Evolutionary conservation across 2,113 vertebrate genomes (phyloP), one percentile per base, ranked within the genome.

Genomic region (Rhombomys opimus): DNA sequence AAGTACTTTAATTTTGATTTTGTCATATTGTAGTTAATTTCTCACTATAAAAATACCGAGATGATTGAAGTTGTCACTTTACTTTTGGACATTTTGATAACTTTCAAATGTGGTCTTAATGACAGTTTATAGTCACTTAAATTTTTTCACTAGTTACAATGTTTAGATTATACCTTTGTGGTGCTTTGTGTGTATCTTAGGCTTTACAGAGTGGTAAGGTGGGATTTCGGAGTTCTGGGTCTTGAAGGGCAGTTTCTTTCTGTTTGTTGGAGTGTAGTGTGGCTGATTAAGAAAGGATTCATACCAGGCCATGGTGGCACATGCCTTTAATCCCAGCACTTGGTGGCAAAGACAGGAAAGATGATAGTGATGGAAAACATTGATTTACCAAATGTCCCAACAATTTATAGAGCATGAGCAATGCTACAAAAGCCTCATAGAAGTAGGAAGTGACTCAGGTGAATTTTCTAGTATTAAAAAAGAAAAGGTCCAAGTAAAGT

Each of bases 51-150:
- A 89, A 95, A 95, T 87, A 89, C 5, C 27, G 52, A 68, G 59
- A 89, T 85, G 70, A 92, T 89, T 85, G 18, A 85, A 27, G 59
- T 59, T 92, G 86, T 89, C 23, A 81, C 52, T 91, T 96, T 97
- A 70, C 59, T 87, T 59, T 50, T 52, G 68, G 82, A 84, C n/a
- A 46, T 91, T 93, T 87, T 93, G 75, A 4, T 20, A 38, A 52
- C 67, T 57, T 54, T 22, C 90, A 61, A 88, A 95, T 57, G 63
- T 77, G n/a, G 8, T 5, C 54, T 77, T 81, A 63, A 90, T 85
- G 80, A 87, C 52, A 52, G 38, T 85, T 92, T 92, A 41, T 75
- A 32, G 63, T 96, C 63, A 57, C n/a, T 94, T 94, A 78, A 59
- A 76, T n/a, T 89, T 96, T 87, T 89, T 22, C 38, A 30, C 8